These are phyloP conservation scores for Podarcis raffonei DNA, from an alignment of 2,113 vertebrate species.

Conservation along the genomic window DNA sequence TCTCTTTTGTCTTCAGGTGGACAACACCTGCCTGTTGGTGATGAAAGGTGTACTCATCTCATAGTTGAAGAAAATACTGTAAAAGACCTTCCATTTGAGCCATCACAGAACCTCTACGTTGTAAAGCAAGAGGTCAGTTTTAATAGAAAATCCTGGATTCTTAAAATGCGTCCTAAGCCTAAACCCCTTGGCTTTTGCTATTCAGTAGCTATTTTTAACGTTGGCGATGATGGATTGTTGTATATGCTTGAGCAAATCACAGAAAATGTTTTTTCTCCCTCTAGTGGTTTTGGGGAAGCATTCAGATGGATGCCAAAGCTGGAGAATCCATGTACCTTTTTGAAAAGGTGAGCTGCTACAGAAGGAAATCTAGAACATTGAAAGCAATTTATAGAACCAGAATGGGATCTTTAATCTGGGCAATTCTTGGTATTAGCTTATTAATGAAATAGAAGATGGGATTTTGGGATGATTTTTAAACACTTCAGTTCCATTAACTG, in stretches of 20 bases:
- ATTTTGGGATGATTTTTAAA: too few relatives aligned
- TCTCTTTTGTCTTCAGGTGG: constrained; percentile 80
- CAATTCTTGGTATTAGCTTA: neutral
- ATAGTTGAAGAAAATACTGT: constrained; percentile 94
- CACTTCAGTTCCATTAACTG: neutral
- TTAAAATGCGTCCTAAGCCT: neutral
- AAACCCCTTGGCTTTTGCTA: neutral
- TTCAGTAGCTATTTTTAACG: neutral
- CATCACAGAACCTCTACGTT: constrained; percentile 88
- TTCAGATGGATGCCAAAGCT: constrained; percentile 98
- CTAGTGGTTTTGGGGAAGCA: constrained; percentile 99
- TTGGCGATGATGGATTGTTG: neutral
- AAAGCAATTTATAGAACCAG: neutral
- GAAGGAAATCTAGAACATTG: neutral
- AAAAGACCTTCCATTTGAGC: constrained; percentile 90
- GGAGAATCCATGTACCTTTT: constrained; percentile 97
- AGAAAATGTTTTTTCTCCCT: constrained; percentile 19
- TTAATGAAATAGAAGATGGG: neutral
- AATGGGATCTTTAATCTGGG: neutral
- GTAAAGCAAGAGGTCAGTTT: constrained; percentile 95
- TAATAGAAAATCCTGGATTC: neutral
- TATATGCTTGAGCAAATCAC: neutral
- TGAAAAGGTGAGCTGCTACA: constrained; percentile 84
- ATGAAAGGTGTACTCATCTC: constrained; percentile 92
- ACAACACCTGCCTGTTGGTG: constrained; percentile 81